A percentile compares a stretch with the other conserved stretches of the same genome.
These are phyloP conservation scores for Strix occidentalis DNA, from an alignment of 2,797 vertebrate genomes.

Conservation along the genomic window DNA sequence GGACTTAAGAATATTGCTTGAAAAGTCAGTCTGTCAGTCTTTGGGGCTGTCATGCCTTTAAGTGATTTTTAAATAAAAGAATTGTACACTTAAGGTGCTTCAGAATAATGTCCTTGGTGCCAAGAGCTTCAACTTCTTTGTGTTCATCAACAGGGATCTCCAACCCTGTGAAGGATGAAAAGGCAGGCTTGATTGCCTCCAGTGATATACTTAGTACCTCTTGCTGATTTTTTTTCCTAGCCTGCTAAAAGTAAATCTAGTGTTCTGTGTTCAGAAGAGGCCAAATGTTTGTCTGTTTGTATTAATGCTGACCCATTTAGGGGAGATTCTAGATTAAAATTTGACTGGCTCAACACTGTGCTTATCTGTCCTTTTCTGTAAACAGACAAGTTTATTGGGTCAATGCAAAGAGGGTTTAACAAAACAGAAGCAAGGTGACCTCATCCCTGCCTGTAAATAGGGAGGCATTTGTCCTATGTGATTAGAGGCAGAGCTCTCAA, in stretches of 20 bases:
- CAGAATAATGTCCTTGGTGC: not conserved
- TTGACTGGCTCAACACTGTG: not conserved
- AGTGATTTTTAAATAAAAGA: not conserved
- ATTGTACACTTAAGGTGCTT: not conserved
- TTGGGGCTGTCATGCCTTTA: not conserved
- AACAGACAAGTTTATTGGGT: not conserved
- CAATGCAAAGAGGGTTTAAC: not conserved
- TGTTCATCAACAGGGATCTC: not conserved
- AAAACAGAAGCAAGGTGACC: conserved; percentile 47
- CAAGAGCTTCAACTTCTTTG: not conserved
- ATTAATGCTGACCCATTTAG: conserved; percentile 8
- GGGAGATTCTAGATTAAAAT: conserved; percentile 16
- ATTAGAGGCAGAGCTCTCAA: conserved; percentile 19
- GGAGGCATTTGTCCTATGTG: not conserved
- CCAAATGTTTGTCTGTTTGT: not conserved
- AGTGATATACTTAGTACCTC: not conserved
- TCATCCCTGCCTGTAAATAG: not conserved
- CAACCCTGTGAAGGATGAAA: not conserved
- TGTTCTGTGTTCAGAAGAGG: not conserved
- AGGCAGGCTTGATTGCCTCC: not conserved
- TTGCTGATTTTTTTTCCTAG: not conserved
- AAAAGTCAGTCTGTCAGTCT: not conserved
- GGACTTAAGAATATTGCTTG: not conserved
- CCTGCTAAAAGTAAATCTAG: not conserved
- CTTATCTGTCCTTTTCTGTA: not conserved